A percentile compares a stretch with the other conserved stretches of the same genome.
These are phyloP conservation scores for Procambarus clarkii DNA, from an alignment of 1,140 invertebrate species.

Conservation along the genomic window DNA sequence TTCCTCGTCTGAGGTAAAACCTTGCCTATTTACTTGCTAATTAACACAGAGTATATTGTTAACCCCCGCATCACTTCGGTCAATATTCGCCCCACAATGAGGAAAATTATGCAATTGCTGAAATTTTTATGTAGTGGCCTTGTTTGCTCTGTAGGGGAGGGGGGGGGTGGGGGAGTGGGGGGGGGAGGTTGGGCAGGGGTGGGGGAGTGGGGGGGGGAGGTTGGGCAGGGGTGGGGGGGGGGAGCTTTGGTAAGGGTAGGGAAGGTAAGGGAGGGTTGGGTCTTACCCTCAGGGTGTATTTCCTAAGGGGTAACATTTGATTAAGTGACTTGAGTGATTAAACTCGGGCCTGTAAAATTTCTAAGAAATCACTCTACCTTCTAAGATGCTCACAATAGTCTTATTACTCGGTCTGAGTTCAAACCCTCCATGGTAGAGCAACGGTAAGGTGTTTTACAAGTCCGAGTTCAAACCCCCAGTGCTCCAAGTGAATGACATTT, in stretches of 20 bases:
- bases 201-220: neutral
- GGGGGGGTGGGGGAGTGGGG: neutral
- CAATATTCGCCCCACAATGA: conserved; percentile 55
- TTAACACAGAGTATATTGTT: conserved; percentile 47
- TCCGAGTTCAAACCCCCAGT: no score
- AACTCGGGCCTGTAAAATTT: no score
- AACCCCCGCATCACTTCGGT: conserved; percentile 26
- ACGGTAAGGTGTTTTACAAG: no score
- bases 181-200: neutral
- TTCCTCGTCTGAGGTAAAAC: neutral
- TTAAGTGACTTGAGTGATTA: no score
- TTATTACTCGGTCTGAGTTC: no score
- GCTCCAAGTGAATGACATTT: no score
- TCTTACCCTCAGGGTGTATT: neutral
- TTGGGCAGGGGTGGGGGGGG: neutral
- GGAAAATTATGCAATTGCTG: conserved; percentile 56
- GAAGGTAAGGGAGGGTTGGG: neutral
- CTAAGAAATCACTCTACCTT: no score
- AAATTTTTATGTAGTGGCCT: conserved; percentile 8
- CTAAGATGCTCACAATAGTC: no score
- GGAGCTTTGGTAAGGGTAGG: neutral
- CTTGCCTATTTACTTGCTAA: conserved; percentile 33
- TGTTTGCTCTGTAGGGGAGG: conserved; percentile 4
- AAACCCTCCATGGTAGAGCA: no score
- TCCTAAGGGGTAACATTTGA: no score